These are phyloP conservation scores for Drosophila multiciliata DNA, from an alignment of 2,888 invertebrate genomes.

Conservation along the genomic window DNA sequence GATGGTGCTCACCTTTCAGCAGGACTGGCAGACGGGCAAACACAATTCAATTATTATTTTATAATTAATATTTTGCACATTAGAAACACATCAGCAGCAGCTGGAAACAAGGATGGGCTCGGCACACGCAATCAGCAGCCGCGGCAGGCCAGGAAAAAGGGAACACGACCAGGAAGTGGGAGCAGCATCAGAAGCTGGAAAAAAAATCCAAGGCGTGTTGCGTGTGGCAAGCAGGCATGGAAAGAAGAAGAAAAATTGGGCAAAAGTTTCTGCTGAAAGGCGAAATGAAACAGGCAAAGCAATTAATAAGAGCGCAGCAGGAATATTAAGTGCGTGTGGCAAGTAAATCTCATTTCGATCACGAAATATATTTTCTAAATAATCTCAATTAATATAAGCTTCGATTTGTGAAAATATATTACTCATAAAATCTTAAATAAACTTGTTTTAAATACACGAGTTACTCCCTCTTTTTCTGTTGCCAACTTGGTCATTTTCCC, in stretches of 20 bases:
- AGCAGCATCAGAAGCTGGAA: constrained; percentile 19
- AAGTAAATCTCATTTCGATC: constrained; percentile 37
- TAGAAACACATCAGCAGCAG: constrained; percentile 78
- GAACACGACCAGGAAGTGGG: constrained; percentile 1
- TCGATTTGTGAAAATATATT: background rate
- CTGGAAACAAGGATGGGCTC: constrained; percentile 52
- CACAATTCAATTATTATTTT: constrained; percentile 81
- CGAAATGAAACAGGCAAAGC: constrained; percentile 35
- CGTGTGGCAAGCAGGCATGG: constrained; percentile 51
- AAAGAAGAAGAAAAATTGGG: constrained; percentile 64
- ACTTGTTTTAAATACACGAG: background rate
- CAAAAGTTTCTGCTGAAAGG: constrained; percentile 36
- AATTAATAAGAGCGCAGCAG: constrained; percentile 60
- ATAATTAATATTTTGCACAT: constrained; percentile 80
- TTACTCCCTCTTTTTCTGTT: background rate
- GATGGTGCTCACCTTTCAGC: constrained; percentile 57
- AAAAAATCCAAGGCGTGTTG: constrained; percentile 45
- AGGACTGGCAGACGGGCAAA: constrained; percentile 46
- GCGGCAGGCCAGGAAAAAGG: background rate
- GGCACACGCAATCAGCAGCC: constrained; percentile 56
- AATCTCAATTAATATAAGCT: background rate
- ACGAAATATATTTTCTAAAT: constrained; percentile 5
- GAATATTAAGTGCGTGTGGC: constrained; percentile 26
- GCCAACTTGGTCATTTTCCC: background rate
- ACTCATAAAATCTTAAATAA: background rate